Conservation (phyloP, 2,113 vertebrate genomes). For the Parus major region DNA sequence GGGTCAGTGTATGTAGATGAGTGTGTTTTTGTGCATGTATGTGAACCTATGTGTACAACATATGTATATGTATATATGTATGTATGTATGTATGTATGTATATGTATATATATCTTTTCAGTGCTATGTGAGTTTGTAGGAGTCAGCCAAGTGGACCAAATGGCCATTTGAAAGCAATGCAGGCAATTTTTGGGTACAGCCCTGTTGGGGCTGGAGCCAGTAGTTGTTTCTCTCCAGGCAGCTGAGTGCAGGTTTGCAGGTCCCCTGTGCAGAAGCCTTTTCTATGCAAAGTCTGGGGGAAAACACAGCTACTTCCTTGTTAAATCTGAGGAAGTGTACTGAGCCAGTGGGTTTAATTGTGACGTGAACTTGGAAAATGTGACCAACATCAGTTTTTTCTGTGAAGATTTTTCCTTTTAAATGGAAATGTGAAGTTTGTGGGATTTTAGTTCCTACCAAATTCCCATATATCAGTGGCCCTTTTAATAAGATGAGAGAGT, state of each 20-base stretch:
- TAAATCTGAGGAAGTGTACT: slow-evolving; percentile 34
- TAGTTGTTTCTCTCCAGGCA: background rate
- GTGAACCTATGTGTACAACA: too few relatives aligned
- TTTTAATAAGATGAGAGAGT: background rate
- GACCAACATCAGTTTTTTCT: background rate
- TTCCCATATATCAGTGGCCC: background rate
- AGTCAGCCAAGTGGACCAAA: background rate
- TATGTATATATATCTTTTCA: accelerated
- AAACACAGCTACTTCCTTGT: slow-evolving; percentile 35
- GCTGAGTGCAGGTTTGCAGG: background rate
- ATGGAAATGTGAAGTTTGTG: background rate
- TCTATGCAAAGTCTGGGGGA: slow-evolving; percentile 28
- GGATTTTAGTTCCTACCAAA: background rate
- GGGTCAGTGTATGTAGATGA: background rate
- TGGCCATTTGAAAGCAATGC: background rate
- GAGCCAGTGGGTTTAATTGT: background rate
- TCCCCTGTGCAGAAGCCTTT: background rate
- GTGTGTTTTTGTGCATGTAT: background rate
- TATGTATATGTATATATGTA: accelerated
- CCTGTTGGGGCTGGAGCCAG: background rate
- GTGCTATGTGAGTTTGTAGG: background rate
- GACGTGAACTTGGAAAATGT: background rate
- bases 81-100: accelerated
- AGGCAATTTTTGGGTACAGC: background rate
- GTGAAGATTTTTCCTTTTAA: background rate